phyloP scores from a whole-genome alignment of 2,797 vertebrate genomes.

The Melanotaenia nigrans region DNA sequence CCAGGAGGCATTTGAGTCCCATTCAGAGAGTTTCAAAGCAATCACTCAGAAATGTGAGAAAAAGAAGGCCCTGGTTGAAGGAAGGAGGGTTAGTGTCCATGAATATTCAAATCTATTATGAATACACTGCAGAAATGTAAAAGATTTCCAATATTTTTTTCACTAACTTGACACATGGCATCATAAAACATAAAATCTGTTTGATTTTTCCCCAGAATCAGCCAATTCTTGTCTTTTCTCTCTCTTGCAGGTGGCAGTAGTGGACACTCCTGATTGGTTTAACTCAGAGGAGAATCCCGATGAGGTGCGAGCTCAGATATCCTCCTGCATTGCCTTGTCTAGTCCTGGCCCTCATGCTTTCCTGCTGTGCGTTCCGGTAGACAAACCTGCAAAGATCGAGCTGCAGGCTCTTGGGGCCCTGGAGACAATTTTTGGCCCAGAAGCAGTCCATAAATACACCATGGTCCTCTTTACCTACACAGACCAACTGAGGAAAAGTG shows the following conservation, averaged over 20 bases:
- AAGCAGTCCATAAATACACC: constrained; percentile 65
- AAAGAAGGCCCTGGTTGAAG: constrained; percentile 65
- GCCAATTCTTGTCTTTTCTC: constrained; percentile 14
- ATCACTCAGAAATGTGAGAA: constrained; percentile 76
- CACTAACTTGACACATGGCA: background rate
- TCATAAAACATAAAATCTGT: constrained; percentile 12
- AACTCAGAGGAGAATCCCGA: constrained; percentile 68
- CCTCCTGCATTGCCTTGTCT: constrained; percentile 75
- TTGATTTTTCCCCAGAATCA: background rate
- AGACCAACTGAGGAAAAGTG: constrained; percentile 64
- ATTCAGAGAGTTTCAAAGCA: constrained; percentile 38
- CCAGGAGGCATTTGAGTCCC: constrained; percentile 64
- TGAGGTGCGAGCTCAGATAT: constrained; percentile 77
- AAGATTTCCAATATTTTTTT: background rate
- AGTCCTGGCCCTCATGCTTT: constrained; percentile 83
- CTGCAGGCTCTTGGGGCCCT: constrained; percentile 67
- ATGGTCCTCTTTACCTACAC: constrained; percentile 79
- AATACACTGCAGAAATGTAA: background rate
- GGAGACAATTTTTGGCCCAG: constrained; percentile 70
- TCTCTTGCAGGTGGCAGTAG: constrained; percentile 75
- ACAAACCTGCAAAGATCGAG: constrained; percentile 72
- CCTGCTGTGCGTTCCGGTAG: constrained; percentile 81
- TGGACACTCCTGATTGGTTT: constrained; percentile 85
- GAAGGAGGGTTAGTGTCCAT: constrained; percentile 66
- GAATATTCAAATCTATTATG: background rate